These are phyloP conservation scores for Drosophila sordidula DNA, from an alignment of 2,888 invertebrate species.

Conservation along the genomic window DNA sequence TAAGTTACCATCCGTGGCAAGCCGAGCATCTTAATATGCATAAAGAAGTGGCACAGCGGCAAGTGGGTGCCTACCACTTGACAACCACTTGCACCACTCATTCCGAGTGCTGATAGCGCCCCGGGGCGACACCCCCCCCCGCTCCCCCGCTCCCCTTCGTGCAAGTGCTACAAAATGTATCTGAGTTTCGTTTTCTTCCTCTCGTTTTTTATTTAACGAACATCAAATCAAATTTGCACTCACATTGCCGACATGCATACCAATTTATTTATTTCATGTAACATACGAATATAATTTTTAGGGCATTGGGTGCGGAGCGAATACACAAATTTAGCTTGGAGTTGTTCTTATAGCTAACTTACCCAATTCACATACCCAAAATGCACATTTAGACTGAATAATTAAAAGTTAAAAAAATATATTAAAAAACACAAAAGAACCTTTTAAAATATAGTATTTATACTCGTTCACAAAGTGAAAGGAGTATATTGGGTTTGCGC, in stretches of 20 bases:
- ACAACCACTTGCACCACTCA: constrained; percentile 39
- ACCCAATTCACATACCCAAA: too few species aligned
- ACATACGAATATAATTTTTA: constrained; percentile 4
- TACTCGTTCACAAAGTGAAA: too few species aligned
- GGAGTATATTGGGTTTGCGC: too few species aligned
- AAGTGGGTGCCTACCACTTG: constrained; percentile 61
- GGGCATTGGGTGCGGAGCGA: background rate
- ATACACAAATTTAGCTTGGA: too few species aligned
- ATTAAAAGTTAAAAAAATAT: too few species aligned
- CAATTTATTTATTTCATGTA: constrained; percentile 26
- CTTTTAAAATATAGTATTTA: too few species aligned
- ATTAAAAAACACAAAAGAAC: too few species aligned
- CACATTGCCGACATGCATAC: constrained; percentile 43
- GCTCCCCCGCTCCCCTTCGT: constrained; percentile 11
- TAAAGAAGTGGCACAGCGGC: constrained; percentile 60
- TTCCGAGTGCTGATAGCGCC: constrained; percentile 48
- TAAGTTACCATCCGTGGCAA: constrained; percentile 65
- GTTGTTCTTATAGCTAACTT: too few species aligned
- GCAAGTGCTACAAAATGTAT: constrained; percentile 32
- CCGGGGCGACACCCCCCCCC: constrained; percentile 27
- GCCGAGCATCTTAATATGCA: constrained; percentile 71
- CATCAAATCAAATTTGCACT: constrained; percentile 55
- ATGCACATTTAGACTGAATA: too few species aligned
- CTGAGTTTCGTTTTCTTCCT: constrained; percentile 12
- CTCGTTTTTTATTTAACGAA: constrained; percentile 42